These are phyloP conservation scores for Drosophila truncata DNA, from an alignment of 1,140 invertebrate genomes.

Conservation along the genomic window DNA sequence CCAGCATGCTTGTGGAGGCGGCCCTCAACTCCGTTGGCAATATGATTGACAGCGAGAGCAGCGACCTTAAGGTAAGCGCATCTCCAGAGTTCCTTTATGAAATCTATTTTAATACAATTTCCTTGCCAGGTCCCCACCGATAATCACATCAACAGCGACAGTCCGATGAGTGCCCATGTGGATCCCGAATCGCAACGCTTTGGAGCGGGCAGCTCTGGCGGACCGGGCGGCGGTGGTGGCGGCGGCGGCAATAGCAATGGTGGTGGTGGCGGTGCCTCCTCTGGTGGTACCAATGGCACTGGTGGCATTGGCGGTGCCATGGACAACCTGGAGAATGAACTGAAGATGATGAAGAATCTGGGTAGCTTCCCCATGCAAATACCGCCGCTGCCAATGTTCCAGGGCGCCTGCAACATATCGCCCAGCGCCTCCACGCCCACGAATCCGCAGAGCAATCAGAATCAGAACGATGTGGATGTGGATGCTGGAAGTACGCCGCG, in stretches of 20 bases:
- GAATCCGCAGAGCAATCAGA: constrained; percentile 82
- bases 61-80: constrained; percentile 72
- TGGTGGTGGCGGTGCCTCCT: constrained; percentile 39
- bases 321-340: constrained; percentile 82
- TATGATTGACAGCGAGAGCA: constrained; percentile 85
- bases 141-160: constrained; percentile 81
- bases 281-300: constrained; percentile 31
- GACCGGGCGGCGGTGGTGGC: constrained; percentile 36
- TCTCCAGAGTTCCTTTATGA: background rate
- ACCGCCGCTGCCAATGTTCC: constrained; percentile 83
- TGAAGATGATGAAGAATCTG: constrained; percentile 85
- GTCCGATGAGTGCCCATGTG: constrained; percentile 80
- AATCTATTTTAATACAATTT: background rate
- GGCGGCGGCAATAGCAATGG: constrained; percentile 34
- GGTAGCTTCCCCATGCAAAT: constrained; percentile 85
- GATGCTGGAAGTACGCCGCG: constrained; percentile 81
- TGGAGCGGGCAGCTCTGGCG: constrained; percentile 35
- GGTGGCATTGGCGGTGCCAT: constrained; percentile 63
- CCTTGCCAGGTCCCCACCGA: constrained; percentile 72
- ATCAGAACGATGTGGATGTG: constrained; percentile 84
- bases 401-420: constrained; percentile 80
- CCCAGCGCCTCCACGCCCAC: constrained; percentile 78
- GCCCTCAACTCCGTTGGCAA: constrained; percentile 85
- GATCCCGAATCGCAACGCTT: constrained; percentile 77
- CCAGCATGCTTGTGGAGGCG: constrained; percentile 85